phyloP scores from a whole-genome alignment of 2,113 vertebrate species.

The Dromiciops gliroides region DNA sequence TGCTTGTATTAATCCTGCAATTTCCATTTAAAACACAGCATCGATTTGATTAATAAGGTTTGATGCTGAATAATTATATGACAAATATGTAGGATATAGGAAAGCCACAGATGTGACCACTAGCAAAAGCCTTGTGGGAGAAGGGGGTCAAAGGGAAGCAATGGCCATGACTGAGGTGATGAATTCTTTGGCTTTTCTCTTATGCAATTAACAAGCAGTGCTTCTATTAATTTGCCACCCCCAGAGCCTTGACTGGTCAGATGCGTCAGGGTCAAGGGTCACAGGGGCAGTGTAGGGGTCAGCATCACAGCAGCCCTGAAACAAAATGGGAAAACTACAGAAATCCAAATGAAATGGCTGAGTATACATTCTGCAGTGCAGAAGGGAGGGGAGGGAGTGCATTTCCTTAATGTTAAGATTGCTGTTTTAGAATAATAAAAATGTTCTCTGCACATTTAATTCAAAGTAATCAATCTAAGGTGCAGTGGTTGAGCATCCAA shows the following conservation, averaged over 20 bases:
- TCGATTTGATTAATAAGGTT: conserved; percentile 99
- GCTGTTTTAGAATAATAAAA: conserved; percentile 89
- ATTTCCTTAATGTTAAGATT: conserved; percentile 84
- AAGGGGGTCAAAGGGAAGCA: conserved; percentile 97
- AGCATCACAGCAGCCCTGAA: conserved; percentile 89
- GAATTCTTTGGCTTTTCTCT: conserved; percentile 98
- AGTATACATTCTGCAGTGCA: conserved; percentile 70
- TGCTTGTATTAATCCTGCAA: conserved; percentile 99
- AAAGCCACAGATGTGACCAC: conserved; percentile 98
- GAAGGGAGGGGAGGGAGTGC: conserved; percentile 36
- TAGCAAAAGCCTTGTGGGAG: conserved; percentile 95
- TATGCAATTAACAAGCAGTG: conserved; percentile 98
- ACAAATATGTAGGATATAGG: conserved; percentile 94
- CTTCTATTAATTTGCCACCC: conserved; percentile 99
- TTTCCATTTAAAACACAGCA: conserved; percentile 99
- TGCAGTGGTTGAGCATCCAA: conserved; percentile 92
- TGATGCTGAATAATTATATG: conserved; percentile 99
- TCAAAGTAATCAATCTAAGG: conserved; percentile 95
- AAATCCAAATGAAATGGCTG: conserved; percentile 84
- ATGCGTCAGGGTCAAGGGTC: conserved; percentile 97
- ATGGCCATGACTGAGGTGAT: conserved; percentile 99
- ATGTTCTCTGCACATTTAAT: conserved; percentile 92
- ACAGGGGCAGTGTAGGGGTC: conserved; percentile 95
- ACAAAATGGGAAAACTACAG: conserved; percentile 86
- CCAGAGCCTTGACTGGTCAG: conserved; percentile 98